phyloP scores from a whole-genome alignment of 2,888 invertebrate genomes.

The Drosophila macrothrix region DNA sequence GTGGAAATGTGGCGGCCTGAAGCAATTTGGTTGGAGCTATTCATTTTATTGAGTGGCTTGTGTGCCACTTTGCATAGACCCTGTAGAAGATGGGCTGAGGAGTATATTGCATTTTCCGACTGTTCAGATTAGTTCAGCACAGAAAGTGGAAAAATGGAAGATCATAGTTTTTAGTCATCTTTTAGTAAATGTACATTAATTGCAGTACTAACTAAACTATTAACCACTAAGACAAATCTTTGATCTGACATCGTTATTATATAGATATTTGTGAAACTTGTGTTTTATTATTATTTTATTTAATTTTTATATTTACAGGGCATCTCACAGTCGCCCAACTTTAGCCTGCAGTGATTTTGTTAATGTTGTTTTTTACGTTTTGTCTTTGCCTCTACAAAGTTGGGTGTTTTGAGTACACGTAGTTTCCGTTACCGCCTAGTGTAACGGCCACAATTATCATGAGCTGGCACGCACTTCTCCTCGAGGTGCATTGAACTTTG shows the following conservation, averaged over 20 bases:
- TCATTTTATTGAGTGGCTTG: conserved; percentile 43
- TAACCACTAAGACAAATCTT: not conserved
- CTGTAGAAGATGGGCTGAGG: not conserved
- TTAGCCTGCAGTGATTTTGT: not conserved
- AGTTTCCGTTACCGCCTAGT: conserved; percentile 52
- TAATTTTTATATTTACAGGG: not conserved
- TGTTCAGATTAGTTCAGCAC: not conserved
- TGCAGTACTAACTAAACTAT: not conserved
- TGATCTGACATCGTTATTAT: not conserved
- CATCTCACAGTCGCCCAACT: conserved; percentile 1
- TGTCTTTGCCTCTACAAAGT: conserved; percentile 35
- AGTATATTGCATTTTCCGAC: not conserved
- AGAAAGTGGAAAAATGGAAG: not conserved
- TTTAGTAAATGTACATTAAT: not conserved
- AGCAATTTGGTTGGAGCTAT: conserved; percentile 21
- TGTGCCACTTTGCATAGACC: conserved; percentile 23
- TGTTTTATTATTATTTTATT: not conserved
- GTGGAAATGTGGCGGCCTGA: not conserved
- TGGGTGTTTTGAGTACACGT: conserved; percentile 46
- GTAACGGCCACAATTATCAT: conserved; percentile 75
- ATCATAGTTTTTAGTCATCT: not conserved
- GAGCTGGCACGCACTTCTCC: conserved; percentile 68
- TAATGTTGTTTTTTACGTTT: conserved; percentile 21
- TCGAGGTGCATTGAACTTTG: conserved; percentile 69
- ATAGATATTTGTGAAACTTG: not conserved